Percentiles rank a stretch among this genome's conserved stretches.
phyloP scores from a whole-genome alignment of 2,888 invertebrate species.

The Gortyna flavago region DNA sequence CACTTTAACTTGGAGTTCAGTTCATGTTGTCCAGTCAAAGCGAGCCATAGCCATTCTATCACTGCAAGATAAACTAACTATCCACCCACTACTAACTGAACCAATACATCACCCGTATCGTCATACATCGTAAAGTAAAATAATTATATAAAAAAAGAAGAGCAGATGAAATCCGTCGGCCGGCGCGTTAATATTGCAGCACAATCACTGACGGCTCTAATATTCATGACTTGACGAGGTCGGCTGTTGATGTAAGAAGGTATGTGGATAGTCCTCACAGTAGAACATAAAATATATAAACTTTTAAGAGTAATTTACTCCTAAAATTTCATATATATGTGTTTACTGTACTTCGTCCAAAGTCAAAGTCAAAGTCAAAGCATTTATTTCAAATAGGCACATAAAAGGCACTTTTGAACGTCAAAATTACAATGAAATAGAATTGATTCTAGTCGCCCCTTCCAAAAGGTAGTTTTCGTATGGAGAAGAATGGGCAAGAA shows the following conservation, averaged over 20 bases:
- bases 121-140: constrained; percentile 70
- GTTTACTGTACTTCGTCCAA: too few relatives aligned
- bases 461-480: too few relatives aligned
- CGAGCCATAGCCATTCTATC: neutral
- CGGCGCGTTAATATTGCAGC: constrained; percentile 78
- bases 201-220: constrained; percentile 81
- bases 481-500: too few relatives aligned
- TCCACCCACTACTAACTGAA: neutral
- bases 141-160: constrained; percentile 76
- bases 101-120: constrained; percentile 42
- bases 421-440: too few relatives aligned
- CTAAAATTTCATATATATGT: too few relatives aligned
- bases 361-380: too few relatives aligned
- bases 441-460: too few relatives aligned
- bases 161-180: constrained; percentile 65
- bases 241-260: constrained; percentile 45
- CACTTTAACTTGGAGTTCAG: neutral
- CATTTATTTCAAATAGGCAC: too few relatives aligned
- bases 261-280: constrained; percentile 39
- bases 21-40: neutral
- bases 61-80: neutral
- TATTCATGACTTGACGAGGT: constrained; percentile 79
- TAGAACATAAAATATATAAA: neutral
- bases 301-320: too few relatives aligned
- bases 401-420: too few relatives aligned